Base-by-base conservation (phyloP, 2,113 vertebrate genomes). In the Rhinoderma darwinii region DNA sequence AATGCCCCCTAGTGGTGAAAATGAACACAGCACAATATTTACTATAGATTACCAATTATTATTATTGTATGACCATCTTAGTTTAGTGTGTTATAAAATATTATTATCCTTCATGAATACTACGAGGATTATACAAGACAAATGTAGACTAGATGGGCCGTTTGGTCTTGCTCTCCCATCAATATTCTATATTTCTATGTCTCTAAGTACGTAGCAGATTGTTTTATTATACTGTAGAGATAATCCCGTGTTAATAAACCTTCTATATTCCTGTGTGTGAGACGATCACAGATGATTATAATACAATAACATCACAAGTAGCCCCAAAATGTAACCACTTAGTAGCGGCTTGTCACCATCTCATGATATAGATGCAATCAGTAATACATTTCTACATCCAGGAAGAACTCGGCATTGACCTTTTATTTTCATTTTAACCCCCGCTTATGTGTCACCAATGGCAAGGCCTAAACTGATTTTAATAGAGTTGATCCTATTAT, bases 401-500 rank as follows among this genome's bases (percentile, higher is more conserved):
- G 37, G 61, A 18, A 66, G 79, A 30, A 66, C 17, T 44, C 59
- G n/a, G 22, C n/a, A 6, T 44, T 82, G 56, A 82, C 79, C 79
- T 82, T 61, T 83, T 41, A 61, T 83, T 83, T 68, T 37, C 44
- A 61, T 95, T 95, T 95, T 96, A 95, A 96, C 94, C 94, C 93
- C 94, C 93, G 94, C 95, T 95, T 93, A 95, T 95, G 94, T 95
- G 95, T 96, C 94, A 96, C 94, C 94, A 94, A 95, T 96, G 94
- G 94, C 95, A 95, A 95, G 59, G 94, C 94, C 94, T 95, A 95
- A 96, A 95, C 94, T 92, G 93, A 95, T 95, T 95, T 96, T 95
- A 95, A 95, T 96, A 94, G 95, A 95, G 94, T 95, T 93, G 91
- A 94, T 94, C 95, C 94, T 95, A 96, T 95, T 95, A 95, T 95